Conservation (phyloP, 2,797 vertebrate genomes). For the Scarus forsteni region DNA sequence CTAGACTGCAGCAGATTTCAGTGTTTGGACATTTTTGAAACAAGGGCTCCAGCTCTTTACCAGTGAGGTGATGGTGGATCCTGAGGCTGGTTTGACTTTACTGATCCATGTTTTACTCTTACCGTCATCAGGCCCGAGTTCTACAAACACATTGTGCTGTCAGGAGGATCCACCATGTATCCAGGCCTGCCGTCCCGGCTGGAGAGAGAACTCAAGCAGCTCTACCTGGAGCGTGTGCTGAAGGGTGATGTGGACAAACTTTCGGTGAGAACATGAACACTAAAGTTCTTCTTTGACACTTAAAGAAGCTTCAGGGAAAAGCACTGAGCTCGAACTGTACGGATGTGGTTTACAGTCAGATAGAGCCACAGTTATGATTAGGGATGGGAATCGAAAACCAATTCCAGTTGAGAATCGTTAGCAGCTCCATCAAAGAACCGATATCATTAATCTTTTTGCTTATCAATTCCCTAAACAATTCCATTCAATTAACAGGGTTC, state of each 20-base stretch:
- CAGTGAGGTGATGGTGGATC: too few species aligned
- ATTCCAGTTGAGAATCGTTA: too few species aligned
- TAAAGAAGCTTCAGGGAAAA: neutral
- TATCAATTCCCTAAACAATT: too few species aligned
- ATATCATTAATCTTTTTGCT: too few species aligned
- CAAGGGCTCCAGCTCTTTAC: too few species aligned
- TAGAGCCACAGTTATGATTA: too few species aligned
- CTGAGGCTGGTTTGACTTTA: too few species aligned
- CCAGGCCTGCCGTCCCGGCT: slow-evolving; percentile 96
- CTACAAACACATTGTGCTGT: slow-evolving; percentile 99
- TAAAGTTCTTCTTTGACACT: neutral
- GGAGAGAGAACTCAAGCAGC: slow-evolving; percentile 97
- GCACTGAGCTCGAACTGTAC: slow-evolving; percentile 3
- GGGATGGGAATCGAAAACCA: too few species aligned
- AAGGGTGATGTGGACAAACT: slow-evolving; percentile 99
- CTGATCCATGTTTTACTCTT: slow-evolving; percentile 2
- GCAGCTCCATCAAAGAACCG: too few species aligned
- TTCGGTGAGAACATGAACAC: slow-evolving; percentile 85
- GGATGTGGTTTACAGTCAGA: slow-evolving; percentile 14
- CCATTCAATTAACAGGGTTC: too few species aligned
- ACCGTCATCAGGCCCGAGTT: slow-evolving; percentile 90
- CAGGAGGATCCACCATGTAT: slow-evolving; percentile 99
- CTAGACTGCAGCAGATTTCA: too few species aligned
- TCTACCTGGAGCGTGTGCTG: slow-evolving; percentile 97
- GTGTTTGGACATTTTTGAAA: too few species aligned